These are phyloP conservation scores for Brachyhypopomus gauderio DNA, from an alignment of 2,113 vertebrate genomes.

Conservation along the genomic window DNA sequence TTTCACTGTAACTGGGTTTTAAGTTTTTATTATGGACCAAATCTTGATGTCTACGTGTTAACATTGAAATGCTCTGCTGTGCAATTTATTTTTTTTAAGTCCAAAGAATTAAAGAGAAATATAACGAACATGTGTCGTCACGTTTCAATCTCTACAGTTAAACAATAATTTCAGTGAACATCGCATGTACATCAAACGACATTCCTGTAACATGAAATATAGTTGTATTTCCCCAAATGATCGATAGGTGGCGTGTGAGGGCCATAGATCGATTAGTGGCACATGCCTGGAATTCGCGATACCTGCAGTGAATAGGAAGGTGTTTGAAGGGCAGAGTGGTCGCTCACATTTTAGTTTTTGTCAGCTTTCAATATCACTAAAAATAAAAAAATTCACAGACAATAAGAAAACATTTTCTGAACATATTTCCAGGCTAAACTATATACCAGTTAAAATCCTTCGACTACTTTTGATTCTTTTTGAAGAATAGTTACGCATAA, in stretches of 20 bases:
- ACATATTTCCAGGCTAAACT: background rate
- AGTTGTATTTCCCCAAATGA: constrained; percentile 43
- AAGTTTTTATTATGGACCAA: too few relatives aligned
- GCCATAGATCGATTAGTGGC: constrained; percentile 52
- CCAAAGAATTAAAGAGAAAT: too few relatives aligned
- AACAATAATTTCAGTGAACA: background rate
- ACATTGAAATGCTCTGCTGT: too few relatives aligned
- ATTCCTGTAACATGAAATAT: background rate
- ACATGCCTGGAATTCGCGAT: constrained; percentile 15
- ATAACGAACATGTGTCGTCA: too few relatives aligned
- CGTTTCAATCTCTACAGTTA: background rate
- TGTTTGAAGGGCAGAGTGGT: background rate
- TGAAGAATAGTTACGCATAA: too few relatives aligned
- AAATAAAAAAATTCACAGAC: background rate
- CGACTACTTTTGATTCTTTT: background rate
- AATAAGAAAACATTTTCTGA: background rate
- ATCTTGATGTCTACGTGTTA: too few relatives aligned
- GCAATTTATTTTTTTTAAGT: too few relatives aligned
- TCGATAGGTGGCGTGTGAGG: constrained; percentile 78
- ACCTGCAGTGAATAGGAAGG: constrained; percentile 8
- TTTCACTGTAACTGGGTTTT: too few relatives aligned
- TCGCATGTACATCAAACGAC: background rate
- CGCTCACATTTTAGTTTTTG: background rate
- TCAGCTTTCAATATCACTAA: background rate
- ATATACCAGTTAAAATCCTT: background rate